Base-by-base conservation (phyloP, 92 coral and sea anemone genomes). In the Porites evermanni region DNA sequence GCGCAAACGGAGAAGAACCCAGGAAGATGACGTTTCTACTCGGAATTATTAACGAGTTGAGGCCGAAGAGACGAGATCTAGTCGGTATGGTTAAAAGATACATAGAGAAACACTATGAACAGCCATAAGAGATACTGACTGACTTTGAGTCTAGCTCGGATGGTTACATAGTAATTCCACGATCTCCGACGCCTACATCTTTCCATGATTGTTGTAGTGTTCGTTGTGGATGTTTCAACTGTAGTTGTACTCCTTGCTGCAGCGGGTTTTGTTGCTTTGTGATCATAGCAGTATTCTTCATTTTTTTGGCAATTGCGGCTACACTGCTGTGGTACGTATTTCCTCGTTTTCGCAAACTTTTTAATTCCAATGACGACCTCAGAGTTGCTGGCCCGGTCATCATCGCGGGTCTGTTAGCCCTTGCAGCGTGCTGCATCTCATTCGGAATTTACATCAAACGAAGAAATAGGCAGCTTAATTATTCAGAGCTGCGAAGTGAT, bases 61-160 rank as follows among this genome's bases (percentile, higher is more conserved):
- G 85, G 70, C 98, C 98, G 2, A 75, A 74, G 18, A 79, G 97
- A 54, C 67, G 75, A 58, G 97, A 95, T 80, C 79, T 97, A 19
- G 93, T 92, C 21, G 64, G 52, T 12, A 83, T 72, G 79, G 95
- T 97, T 12, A 86, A 86, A 78, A 2, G 47, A 8, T 90, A 75
- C 81, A 97, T 95, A 56, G 53, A 84, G 61, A 23, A 92, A 14
- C 70, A 81, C 61, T 87, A 80, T 64, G 85, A 90, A 1, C 85
- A 53, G 18, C 56, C 84, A 54, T 68, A 68, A 26, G 9, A 18
- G 65, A 67, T 80, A 67, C 72, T 79, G 53, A 18, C 21, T 51
- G 72, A 78, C 14, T 1, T 63, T 17, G 82, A 78, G 5, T 64
- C 58, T 17, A 78, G 71, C 50, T 64, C 71, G 29, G 72, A 78